Percentiles rank a stretch among this genome's conserved stretches.
Evolutionary conservation across 2,888 invertebrate genomes (phyloP).

Genomic region (Tridacna gigas): DNA sequence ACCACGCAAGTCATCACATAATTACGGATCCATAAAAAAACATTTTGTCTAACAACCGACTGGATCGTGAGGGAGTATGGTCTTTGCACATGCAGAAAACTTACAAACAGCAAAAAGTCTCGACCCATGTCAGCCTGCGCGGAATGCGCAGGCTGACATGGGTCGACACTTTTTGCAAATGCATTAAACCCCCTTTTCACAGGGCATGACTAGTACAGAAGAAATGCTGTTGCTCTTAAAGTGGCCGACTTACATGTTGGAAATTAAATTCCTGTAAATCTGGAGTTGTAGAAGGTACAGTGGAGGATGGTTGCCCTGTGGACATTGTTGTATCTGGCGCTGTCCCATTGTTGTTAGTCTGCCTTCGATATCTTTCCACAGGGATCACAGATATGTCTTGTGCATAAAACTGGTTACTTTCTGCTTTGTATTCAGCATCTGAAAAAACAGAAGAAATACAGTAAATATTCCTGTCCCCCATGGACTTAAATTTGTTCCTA

Average conservation of each 20-base stretch:
- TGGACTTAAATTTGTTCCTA: no score
- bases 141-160: no score
- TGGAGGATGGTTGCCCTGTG: not conserved
- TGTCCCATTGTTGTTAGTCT: constrained; percentile 20
- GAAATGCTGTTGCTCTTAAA: no score
- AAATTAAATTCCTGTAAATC: not conserved
- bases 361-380: constrained; percentile 37
- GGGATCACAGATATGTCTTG: constrained; percentile 58
- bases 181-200: no score
- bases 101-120: no score
- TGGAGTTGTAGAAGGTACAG: constrained; percentile 14
- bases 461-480: no score
- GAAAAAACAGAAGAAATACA: constrained; percentile 7
- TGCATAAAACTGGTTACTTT: not conserved
- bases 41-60: no score
- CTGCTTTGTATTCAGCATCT: constrained; percentile 28
- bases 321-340: not conserved
- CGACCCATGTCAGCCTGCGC: no score
- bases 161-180: no score
- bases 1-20: not conserved
- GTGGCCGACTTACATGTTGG: not conserved
- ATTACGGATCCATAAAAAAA: not conserved
- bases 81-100: not conserved
- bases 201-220: no score
- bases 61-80: no score